Base-by-base conservation (phyloP, 2,797 vertebrate genomes). In the Clarias laeviceps region DNA sequence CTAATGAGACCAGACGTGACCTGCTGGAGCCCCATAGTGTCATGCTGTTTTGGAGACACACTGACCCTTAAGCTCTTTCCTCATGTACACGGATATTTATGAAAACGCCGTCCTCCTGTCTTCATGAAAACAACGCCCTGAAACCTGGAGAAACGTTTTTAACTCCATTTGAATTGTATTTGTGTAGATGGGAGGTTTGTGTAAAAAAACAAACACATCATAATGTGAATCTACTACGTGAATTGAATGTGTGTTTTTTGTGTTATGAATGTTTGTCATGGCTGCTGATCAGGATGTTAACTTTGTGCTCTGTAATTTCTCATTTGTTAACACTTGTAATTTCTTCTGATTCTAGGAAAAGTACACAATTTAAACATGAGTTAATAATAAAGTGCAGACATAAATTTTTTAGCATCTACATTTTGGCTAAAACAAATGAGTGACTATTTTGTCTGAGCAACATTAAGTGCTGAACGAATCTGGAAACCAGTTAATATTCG, bases 1-100 rank as follows among this genome's bases (percentile, higher is more conserved):
- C 80, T 84, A 88, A 88, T 83, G 62, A 85, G 88, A 74, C 64
- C 57, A 66, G 85, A 89, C 85, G 45, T 80, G 73, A 85, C 85
- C 37, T 6, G 54, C 72, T 84, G 62, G 59, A 64, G 74, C 64
- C 82, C 65, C 80, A 78, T 8, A 15, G 81, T 57, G 27, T 57
- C 84, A 54, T 9, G 57, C 79, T 86, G 87, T 80, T 84, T 82
- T 78, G 74, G 84, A 45, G 59, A 15, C 72, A 65, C 56, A 45
- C 29, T 8, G 27, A 14, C 18, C 54, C 29, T 15, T n/a, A 17
- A 62, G 24, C 34, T 7, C 59, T 27, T 24, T 64, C 57, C 34
- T 45, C 22, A 64, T 11, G 24, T 64, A 17, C 27, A 78, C 0
- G 5, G 32, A 32, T 37, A 40, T 80, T 79, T 79, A 18, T 17